Evolutionary conservation across 2,797 vertebrate genomes (phyloP).

Genomic region (Halcyon badia): DNA sequence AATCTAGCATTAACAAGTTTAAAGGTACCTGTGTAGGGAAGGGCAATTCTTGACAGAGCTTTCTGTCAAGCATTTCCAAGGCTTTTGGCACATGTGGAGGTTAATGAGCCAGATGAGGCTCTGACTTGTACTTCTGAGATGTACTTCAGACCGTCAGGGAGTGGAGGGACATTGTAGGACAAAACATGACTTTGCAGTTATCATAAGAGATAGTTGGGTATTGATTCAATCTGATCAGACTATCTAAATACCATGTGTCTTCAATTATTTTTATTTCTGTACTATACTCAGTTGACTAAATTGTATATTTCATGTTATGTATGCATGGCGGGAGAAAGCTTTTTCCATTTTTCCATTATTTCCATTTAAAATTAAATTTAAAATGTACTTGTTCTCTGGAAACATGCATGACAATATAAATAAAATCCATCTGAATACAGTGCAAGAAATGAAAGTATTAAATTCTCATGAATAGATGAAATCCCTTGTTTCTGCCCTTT

Average conservation of each 20-base stretch:
- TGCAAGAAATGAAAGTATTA: not conserved
- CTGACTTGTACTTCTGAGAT: not conserved
- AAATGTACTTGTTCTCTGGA: not conserved
- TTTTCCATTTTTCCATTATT: not conserved
- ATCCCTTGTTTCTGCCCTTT: not conserved
- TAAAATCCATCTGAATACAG: not conserved
- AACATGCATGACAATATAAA: not conserved
- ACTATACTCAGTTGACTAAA: not conserved
- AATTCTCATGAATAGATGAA: not conserved
- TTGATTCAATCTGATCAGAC: not conserved
- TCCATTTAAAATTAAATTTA: not conserved
- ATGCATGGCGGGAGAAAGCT: not conserved
- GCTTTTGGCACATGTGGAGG: not conserved
- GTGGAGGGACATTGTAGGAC: not conserved
- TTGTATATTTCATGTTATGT: not conserved
- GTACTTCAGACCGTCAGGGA: not conserved
- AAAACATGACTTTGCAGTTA: not conserved
- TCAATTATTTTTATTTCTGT: not conserved
- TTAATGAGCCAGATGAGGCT: not conserved
- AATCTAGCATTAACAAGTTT: not conserved
- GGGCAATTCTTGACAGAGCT: not conserved
- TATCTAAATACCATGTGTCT: not conserved
- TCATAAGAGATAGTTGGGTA: not conserved
- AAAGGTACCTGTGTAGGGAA: not conserved
- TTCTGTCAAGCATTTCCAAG: not conserved